Evolutionary conservation across 2,797 vertebrate species (phyloP).

Genomic region (Gymnodraco acuticeps): DNA sequence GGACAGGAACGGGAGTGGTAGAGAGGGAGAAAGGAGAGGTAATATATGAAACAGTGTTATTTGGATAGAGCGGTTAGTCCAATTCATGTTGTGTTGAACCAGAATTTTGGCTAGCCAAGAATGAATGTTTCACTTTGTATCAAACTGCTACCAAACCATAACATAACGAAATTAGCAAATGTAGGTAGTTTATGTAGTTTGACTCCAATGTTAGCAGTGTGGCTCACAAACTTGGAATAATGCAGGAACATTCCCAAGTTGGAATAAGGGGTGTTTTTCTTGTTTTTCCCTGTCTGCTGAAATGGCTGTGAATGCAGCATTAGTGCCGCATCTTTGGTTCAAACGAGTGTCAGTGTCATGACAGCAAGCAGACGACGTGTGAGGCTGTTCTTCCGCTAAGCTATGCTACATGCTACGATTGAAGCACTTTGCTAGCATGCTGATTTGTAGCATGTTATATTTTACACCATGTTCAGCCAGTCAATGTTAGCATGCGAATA

Average conservation of each 20-base stretch:
- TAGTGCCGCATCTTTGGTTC: no score
- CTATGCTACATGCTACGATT: no score
- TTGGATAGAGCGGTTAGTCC: no score
- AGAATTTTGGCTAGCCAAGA: not conserved
- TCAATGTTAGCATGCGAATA: not conserved
- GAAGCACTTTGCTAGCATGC: not conserved
- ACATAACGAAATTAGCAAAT: not conserved
- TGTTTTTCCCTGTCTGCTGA: constrained; percentile 3
- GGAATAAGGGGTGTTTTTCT: not conserved
- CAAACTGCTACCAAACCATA: not conserved
- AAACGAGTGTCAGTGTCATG: no score
- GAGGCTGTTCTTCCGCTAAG: no score
- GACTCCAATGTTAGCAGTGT: not conserved
- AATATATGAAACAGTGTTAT: not conserved
- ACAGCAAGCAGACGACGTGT: no score
- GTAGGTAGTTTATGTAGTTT: not conserved
- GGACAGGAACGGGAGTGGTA: constrained; percentile 50
- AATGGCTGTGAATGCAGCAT: not conserved
- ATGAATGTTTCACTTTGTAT: not conserved
- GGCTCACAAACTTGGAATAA: not conserved
- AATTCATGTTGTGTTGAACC: not conserved
- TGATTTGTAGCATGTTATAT: not conserved
- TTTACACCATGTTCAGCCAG: not conserved
- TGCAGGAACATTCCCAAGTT: not conserved
- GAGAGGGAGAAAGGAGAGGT: constrained; percentile 20